Conservation (phyloP, 1,140 invertebrate genomes). For the Asobara japonica region DNA sequence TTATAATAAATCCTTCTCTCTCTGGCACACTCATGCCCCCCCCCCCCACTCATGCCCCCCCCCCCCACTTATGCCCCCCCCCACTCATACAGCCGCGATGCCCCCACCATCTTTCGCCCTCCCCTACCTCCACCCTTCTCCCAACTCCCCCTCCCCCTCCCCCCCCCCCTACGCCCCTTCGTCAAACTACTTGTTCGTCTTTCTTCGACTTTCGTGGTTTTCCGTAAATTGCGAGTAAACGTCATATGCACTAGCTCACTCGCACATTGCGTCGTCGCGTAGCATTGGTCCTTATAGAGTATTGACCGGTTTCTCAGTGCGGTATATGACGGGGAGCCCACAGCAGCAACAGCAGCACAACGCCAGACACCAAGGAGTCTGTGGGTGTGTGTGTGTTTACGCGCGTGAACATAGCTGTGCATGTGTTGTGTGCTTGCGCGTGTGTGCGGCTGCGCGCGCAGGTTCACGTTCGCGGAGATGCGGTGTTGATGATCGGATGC, state of each 20-base stretch:
- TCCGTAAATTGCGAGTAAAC: neutral
- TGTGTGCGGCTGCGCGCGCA: neutral
- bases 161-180: no score
- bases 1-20: no score
- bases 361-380: neutral
- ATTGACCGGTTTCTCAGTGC: neutral
- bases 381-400: neutral
- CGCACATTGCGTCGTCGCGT: neutral
- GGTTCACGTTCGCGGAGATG: neutral
- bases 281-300: neutral
- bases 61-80: slow-evolving; percentile 23
- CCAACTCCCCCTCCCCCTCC: neutral
- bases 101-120: no score
- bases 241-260: neutral
- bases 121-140: neutral
- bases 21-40: no score
- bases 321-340: neutral
- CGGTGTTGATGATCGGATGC: neutral
- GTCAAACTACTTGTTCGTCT: no score
- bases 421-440: neutral
- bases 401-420: neutral
- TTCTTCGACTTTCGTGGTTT: neutral
- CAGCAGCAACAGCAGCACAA: slow-evolving; percentile 2
- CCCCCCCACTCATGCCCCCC: neutral
- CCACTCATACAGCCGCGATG: no score